Conservation (phyloP, 2,113 vertebrate species). For the Syngnathus typhle region DNA sequence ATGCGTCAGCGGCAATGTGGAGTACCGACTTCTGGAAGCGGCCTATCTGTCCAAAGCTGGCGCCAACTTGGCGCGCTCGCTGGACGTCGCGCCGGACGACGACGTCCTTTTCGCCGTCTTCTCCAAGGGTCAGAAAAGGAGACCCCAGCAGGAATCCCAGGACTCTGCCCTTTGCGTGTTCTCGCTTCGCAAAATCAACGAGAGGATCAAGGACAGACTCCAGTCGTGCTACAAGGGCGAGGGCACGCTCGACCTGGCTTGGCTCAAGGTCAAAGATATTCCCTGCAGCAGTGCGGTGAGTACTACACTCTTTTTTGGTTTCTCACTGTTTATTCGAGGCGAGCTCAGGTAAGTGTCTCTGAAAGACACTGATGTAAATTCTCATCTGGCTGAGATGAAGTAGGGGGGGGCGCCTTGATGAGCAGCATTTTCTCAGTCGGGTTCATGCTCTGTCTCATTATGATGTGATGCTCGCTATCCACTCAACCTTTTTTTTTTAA, state of each 20-base stretch:
- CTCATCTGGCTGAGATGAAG: constrained; percentile 30
- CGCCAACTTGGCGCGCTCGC: constrained; percentile 79
- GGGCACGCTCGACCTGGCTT: constrained; percentile 92
- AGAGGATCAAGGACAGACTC: constrained; percentile 91
- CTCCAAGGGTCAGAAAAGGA: constrained; percentile 96
- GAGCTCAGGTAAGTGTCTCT: constrained; percentile 15
- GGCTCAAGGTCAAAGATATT: constrained; percentile 98
- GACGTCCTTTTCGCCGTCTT: constrained; percentile 92
- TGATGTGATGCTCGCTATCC: constrained; percentile 49
- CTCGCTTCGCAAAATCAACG: constrained; percentile 88
- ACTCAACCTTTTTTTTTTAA: constrained; percentile 44
- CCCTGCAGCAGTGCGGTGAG: constrained; percentile 97
- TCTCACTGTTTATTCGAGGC: constrained; percentile 13
- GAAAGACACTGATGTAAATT: constrained; percentile 17
- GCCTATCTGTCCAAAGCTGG: constrained; percentile 93
- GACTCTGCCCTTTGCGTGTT: constrained; percentile 95
- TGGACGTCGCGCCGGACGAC: constrained; percentile 80
- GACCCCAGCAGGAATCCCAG: constrained; percentile 84
- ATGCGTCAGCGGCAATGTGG: constrained; percentile 85
- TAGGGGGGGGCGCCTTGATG: constrained; percentile 9
- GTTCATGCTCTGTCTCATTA: constrained; percentile 43
- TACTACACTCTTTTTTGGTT: constrained; percentile 27
- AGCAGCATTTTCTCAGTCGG: constrained; percentile 28
- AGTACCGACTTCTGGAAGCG: constrained; percentile 91
- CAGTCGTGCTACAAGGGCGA: constrained; percentile 98